Conservation (phyloP, 2,888 invertebrate genomes). For the Agrochola litura region DNA sequence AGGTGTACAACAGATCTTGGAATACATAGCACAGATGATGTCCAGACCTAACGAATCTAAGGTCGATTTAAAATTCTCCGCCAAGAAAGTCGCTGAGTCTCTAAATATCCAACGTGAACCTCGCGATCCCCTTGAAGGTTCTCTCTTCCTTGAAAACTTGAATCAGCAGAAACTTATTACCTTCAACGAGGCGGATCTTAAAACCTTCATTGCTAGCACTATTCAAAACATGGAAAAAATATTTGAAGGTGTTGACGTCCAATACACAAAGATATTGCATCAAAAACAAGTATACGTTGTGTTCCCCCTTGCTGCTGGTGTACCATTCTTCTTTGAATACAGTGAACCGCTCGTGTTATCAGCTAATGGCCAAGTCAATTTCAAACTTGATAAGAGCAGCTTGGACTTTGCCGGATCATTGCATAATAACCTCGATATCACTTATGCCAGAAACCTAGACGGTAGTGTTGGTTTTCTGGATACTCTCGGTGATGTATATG, state of each 20-base stretch:
- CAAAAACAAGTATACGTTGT: conserved; percentile 90
- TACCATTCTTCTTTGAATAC: conserved; percentile 92
- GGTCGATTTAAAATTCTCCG: conserved; percentile 83
- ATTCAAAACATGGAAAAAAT: conserved; percentile 80
- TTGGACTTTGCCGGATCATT: conserved; percentile 76
- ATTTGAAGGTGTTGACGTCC: conserved; percentile 87
- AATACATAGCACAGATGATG: conserved; percentile 67
- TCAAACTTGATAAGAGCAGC: conserved; percentile 31
- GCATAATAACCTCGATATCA: conserved; percentile 85
- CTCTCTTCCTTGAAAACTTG: conserved; percentile 84
- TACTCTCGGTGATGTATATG: conserved; percentile 91
- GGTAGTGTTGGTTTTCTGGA: conserved; percentile 92
- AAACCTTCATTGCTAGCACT: conserved; percentile 82
- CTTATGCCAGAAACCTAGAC: conserved; percentile 89
- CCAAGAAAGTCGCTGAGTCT: conserved; percentile 90
- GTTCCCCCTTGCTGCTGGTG: conserved; percentile 93
- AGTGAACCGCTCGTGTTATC: conserved; percentile 90
- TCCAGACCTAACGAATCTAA: conserved; percentile 65
- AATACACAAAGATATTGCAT: conserved; percentile 91
- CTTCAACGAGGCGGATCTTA: conserved; percentile 89
- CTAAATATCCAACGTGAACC: conserved; percentile 90
- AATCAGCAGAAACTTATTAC: conserved; percentile 86
- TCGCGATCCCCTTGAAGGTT: conserved; percentile 90
- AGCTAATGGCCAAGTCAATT: conserved; percentile 76
- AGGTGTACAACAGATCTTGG: conserved; percentile 77